These are phyloP conservation scores for Notamacropus eugenii DNA, from an alignment of 2,797 vertebrate genomes.

Conservation along the genomic window DNA sequence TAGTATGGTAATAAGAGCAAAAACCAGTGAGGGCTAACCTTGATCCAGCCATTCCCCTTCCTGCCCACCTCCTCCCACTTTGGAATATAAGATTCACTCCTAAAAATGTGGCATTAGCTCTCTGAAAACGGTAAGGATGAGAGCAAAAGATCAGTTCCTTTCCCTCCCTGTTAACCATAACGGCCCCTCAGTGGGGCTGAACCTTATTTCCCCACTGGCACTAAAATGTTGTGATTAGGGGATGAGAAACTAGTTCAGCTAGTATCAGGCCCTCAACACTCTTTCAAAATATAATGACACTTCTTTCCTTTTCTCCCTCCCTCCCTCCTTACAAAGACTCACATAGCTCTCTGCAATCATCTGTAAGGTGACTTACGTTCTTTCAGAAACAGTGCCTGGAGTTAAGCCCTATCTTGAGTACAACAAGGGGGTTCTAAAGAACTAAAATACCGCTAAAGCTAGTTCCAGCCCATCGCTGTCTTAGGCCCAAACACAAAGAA, in stretches of 20 bases:
- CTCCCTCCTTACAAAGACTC: neutral
- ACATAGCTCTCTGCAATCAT: neutral
- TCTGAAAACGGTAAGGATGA: neutral
- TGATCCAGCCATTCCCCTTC: neutral
- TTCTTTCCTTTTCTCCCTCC: neutral
- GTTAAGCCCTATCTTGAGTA: neutral
- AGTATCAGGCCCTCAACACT: neutral
- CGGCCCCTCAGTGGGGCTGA: neutral
- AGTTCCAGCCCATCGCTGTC: constrained; percentile 61
- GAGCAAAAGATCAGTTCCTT: neutral
- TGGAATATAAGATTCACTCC: neutral
- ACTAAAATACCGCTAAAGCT: constrained; percentile 35
- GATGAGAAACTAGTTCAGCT: neutral
- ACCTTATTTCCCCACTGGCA: neutral
- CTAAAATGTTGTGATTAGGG: neutral
- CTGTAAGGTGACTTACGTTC: neutral
- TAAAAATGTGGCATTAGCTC: neutral
- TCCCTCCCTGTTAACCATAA: neutral
- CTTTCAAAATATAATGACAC: neutral
- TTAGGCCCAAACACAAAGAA: constrained; percentile 68
- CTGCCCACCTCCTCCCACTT: neutral
- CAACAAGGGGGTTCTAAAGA: constrained; percentile 21
- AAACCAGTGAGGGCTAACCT: neutral
- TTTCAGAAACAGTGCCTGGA: constrained; percentile 53
- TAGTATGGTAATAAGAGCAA: neutral